Base-by-base conservation (phyloP, 2,113 vertebrate species). In the Dromaius novaehollandiae region DNA sequence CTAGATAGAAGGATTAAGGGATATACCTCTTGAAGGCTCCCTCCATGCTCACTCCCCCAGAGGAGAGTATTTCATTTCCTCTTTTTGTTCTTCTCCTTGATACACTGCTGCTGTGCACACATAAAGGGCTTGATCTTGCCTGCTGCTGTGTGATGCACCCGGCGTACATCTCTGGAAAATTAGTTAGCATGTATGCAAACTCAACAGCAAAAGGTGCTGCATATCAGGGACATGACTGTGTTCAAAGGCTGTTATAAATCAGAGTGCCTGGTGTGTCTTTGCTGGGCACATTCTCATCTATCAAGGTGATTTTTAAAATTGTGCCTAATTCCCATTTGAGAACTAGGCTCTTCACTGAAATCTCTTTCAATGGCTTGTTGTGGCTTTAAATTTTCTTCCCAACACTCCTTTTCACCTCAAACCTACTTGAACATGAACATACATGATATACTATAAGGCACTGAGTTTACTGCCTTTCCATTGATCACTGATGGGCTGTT, bases 271-370 rank as follows among this genome's bases (percentile, higher is more conserved):
- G 38, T 91, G 63, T 89, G 91, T 87, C 93, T 97, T 82, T 89
- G 70, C 60, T 76, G 73, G 87, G 88, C 25, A 66, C 34, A 38
- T 68, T 80, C 87, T 95, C 85, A 84, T 97, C 95, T 90, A 95
- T 94, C 89, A 95, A 94, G 91, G 85, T 84, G 61, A 86, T 93
- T 94, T 96, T 94, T 79, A 93, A 95, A 95, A 80, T 77, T 71
- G 26, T 89, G 55, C 79, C 69, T 84, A 91, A 88, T 93, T 93
- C 89, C 84, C 69, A 44, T n/a, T 73, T 0, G 2, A 86, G 85
- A 89, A 96, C 76, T 90, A 38, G 68, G 82, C 88, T 55, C 88
- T 91, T 93, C 82, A 73, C 65, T 93, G 73, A 94, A 88, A 94
- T 81, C 76, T 84, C 85, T 93, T 84, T 69, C 75, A 83, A 40